Evolutionary conservation across 1,140 invertebrate genomes (phyloP).

Genomic region (Scaptomyza hsui): DNA sequence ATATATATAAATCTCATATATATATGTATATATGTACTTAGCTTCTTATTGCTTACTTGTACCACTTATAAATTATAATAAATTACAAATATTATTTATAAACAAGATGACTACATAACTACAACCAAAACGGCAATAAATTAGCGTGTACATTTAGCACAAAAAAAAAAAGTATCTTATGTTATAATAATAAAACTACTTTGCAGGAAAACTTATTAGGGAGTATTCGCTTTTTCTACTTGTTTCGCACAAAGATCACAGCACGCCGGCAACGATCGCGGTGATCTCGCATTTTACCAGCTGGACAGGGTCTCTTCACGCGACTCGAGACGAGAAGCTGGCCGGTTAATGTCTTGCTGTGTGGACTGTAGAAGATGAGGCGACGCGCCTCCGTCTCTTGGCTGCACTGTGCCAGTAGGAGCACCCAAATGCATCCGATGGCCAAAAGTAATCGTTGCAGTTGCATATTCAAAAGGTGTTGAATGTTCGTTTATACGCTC

Average conservation of each 20-base stretch:
- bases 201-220: not conserved
- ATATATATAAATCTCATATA: not conserved
- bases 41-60: slow-evolving; percentile 2
- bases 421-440: slow-evolving; percentile 21
- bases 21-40: slow-evolving; percentile 3
- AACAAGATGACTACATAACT: slow-evolving; percentile 2
- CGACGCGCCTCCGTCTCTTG: slow-evolving; percentile 38
- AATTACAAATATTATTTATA: slow-evolving; percentile 21
- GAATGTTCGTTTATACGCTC: not conserved
- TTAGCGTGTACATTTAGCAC: slow-evolving; percentile 3
- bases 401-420: slow-evolving; percentile 46
- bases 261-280: slow-evolving; percentile 75
- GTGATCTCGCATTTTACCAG: slow-evolving; percentile 74
- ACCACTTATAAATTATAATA: slow-evolving; percentile 1
- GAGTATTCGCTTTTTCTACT: slow-evolving; percentile 26
- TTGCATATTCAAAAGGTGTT: slow-evolving; percentile 37
- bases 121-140: slow-evolving; percentile 8
- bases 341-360: slow-evolving; percentile 45
- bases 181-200: not conserved
- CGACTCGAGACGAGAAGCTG: slow-evolving; percentile 66
- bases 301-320: slow-evolving; percentile 58
- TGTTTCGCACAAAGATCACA: slow-evolving; percentile 63
- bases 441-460: slow-evolving; percentile 42
- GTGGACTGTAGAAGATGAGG: slow-evolving; percentile 66
- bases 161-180: not conserved